Conservation (phyloP, 2,797 vertebrate genomes). For the Macropus fuliginosus region DNA sequence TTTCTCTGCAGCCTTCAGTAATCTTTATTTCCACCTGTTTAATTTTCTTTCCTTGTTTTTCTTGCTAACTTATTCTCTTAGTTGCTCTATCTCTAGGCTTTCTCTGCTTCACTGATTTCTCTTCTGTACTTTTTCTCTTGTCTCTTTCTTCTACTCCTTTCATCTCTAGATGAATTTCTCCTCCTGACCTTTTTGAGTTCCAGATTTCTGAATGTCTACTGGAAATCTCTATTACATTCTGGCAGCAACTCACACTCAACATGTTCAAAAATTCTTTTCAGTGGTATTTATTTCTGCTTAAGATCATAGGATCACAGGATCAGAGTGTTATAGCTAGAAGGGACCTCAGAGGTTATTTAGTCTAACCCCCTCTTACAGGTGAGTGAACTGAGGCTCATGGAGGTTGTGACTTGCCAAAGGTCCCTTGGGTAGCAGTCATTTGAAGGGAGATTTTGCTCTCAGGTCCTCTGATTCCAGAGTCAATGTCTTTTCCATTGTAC, state of each 20-base stretch:
- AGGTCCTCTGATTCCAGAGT: not conserved
- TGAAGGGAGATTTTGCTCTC: not conserved
- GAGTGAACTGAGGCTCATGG: too few species aligned
- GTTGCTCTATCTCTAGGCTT: conserved; percentile 32
- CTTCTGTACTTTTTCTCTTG: not conserved
- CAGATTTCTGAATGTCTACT: not conserved
- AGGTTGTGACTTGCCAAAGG: not conserved
- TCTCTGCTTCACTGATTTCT: conserved; percentile 9
- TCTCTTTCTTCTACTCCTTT: not conserved
- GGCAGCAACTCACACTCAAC: not conserved
- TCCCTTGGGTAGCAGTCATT: not conserved
- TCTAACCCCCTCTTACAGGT: too few species aligned
- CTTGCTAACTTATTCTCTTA: conserved; percentile 11
- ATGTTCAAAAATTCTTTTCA: not conserved
- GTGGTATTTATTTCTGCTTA: not conserved
- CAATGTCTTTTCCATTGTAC: not conserved
- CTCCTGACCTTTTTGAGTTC: not conserved
- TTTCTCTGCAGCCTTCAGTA: not conserved
- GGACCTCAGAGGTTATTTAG: not conserved
- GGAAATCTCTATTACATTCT: not conserved
- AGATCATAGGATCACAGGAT: not conserved
- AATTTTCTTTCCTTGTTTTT: conserved; percentile 21
- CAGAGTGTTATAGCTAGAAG: not conserved
- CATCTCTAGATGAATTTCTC: not conserved
- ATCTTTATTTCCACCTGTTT: not conserved